Evolutionary conservation across 2,797 vertebrate species (phyloP), one percentile per base, ranked within the genome.

Genomic region (Potorous gilbertii): DNA sequence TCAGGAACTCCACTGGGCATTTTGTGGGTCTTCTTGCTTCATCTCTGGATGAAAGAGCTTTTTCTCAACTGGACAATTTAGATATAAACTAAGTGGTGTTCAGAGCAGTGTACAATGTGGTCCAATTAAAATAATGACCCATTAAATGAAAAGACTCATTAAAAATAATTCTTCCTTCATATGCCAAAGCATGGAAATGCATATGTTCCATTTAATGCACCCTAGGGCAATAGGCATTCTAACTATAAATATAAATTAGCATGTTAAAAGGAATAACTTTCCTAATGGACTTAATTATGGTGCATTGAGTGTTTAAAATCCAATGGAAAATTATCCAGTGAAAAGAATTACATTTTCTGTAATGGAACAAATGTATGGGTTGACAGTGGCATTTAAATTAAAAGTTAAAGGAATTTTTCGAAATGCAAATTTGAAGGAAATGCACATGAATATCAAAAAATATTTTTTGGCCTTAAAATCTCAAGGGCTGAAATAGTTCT

Each of bases 51-150:
- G 40, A 92, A 87, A 55, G 90, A 89, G 92, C 21, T 21, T 92
- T 55, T 40, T 91, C 4, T 92, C 56, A 90, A 92, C 55, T 6
- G 5, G 34, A 55, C 62, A 54, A 90, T 28, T 56, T 52, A 62
- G 62, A 52, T n/a, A 6, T 92, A 66, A 95, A 94, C 28, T 74
- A 50, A 91, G 55, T 54, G 96, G 90, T 31, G 57, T 55, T 87
- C 74, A 46, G 74, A 87, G 28, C 13, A 40, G 21, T 91, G 24
- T 93, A 93, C 91, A 21, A 31, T n/a, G 12, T 57, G 92, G 34
- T 91, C 54, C 4, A 28, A 31, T 54, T 92, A 54, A 94, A 97
- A 94, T 96, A 97, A 97, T 92, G 93, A 94, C 1, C 1, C 95
- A 52, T 90, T 96, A 14, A 0, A 92, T 91, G 56, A 59, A 81